Conservation (phyloP, 2,797 vertebrate genomes). For the Chromis chromis region DNA sequence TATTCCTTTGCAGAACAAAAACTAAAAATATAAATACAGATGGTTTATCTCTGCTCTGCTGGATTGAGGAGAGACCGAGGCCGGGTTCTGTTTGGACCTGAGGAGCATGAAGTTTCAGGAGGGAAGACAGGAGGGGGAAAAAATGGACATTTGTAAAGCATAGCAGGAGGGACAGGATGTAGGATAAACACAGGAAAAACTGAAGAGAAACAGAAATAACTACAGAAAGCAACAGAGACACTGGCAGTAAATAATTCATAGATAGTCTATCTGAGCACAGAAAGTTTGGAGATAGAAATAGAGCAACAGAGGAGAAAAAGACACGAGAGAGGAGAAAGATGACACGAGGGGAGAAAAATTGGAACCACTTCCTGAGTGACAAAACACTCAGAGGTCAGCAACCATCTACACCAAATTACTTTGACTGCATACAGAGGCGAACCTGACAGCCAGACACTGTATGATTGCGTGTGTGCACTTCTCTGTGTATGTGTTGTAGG, state of each 20-base stretch:
- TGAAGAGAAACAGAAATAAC: constrained; percentile 46
- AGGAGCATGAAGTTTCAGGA: constrained; percentile 35
- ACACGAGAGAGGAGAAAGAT: constrained; percentile 35
- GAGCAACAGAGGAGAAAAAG: constrained; percentile 16
- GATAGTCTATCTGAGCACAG: constrained; percentile 32
- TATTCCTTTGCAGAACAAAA: constrained; percentile 22
- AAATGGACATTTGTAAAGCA: constrained; percentile 53
- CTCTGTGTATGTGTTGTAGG: constrained; percentile 28
- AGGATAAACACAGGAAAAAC: constrained; percentile 52
- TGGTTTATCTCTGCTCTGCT: constrained; percentile 39
- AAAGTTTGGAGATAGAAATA: constrained; percentile 46
- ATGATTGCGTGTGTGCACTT: constrained; percentile 12
- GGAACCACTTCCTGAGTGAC: constrained; percentile 41
- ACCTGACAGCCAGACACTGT: constrained; percentile 39
- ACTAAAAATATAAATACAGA: constrained; percentile 52
- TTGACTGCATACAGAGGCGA: constrained; percentile 41
- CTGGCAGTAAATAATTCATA: constrained; percentile 65
- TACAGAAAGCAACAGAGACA: constrained; percentile 39
- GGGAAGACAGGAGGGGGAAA: constrained; percentile 5
- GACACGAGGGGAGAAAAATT: constrained; percentile 23
- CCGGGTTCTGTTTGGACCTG: constrained; percentile 41
- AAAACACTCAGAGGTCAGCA: constrained; percentile 57
- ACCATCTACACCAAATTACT: constrained; percentile 40
- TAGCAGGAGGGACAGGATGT: constrained; percentile 42
- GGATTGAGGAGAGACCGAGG: constrained; percentile 27